These are phyloP conservation scores for Emydoidea blandingii DNA, from an alignment of 2,797 vertebrate genomes.

Conservation along the genomic window DNA sequence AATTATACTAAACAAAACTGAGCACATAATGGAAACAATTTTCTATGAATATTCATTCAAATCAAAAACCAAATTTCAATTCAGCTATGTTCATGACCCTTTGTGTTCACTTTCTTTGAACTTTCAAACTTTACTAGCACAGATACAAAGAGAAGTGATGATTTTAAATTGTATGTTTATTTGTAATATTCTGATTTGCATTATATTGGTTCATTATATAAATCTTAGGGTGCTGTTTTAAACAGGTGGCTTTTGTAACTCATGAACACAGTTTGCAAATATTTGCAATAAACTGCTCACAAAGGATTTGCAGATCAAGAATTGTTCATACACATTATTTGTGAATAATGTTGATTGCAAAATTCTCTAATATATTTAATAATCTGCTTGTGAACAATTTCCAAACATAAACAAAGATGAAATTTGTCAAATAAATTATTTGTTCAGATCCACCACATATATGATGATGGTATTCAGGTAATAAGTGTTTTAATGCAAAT, in stretches of 20 bases:
- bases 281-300: not conserved
- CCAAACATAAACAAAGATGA: accelerated
- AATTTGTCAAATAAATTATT: not conserved
- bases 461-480: constrained; percentile 9
- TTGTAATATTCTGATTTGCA: not conserved
- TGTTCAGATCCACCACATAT: not conserved
- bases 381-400: not conserved
- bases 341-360: not conserved
- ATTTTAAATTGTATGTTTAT: not conserved
- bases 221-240: not conserved
- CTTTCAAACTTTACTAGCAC: not conserved
- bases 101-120: not conserved
- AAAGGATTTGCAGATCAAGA: constrained; percentile 18
- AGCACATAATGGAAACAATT: not conserved
- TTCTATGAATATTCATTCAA: not conserved
- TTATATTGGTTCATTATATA: not conserved
- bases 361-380: not conserved
- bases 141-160: not conserved
- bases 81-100: not conserved
- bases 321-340: not conserved
- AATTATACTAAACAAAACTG: not conserved
- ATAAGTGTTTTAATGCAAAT: constrained; percentile 32
- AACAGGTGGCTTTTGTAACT: constrained; percentile 16
- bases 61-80: not conserved
- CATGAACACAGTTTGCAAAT: not conserved